A percentile compares a stretch with the other conserved stretches of the same genome.
Evolutionary conservation across 2,797 vertebrate genomes (phyloP).

Genomic region (Spea hammondii): DNA sequence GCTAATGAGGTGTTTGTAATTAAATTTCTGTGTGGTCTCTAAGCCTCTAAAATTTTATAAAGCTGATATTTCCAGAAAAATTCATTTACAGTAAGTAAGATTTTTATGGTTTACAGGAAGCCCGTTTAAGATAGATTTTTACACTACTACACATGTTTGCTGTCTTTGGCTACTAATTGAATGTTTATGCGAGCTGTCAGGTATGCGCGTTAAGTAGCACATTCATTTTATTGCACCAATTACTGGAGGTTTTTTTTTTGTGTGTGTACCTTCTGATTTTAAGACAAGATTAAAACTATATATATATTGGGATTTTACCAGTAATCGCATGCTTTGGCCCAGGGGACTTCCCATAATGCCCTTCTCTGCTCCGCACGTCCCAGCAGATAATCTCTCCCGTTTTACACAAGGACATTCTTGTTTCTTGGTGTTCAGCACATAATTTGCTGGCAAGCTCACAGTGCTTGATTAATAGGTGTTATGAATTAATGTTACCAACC

Average conservation of each 20-base stretch:
- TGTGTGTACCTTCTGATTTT: conserved; percentile 1
- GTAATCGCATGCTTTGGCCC: not conserved
- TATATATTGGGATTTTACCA: not conserved
- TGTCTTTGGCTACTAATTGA: conserved; percentile 45
- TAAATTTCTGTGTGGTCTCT: conserved; percentile 45
- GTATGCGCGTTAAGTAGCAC: conserved; percentile 29
- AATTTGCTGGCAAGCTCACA: not conserved
- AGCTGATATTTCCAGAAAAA: conserved; percentile 49
- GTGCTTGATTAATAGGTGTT: too few relatives aligned
- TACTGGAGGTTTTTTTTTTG: conserved; percentile 21
- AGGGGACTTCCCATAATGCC: conserved; percentile 4
- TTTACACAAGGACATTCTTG: conserved; percentile 7
- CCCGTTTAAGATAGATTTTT: conserved; percentile 37
- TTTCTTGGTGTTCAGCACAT: not conserved
- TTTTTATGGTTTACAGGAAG: conserved; percentile 45
- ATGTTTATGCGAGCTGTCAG: conserved; percentile 12
- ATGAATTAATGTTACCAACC: too few relatives aligned
- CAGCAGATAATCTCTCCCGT: not conserved
- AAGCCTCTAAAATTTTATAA: conserved; percentile 37
- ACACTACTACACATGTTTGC: conserved; percentile 34
- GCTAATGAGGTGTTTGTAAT: conserved; percentile 46
- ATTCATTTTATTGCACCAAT: conserved; percentile 15
- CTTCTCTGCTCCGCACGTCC: not conserved
- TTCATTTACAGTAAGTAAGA: conserved; percentile 47
- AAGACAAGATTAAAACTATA: conserved; percentile 23